Evolutionary conservation across 2,113 vertebrate genomes (phyloP).

Genomic region (Verasper variegatus): DNA sequence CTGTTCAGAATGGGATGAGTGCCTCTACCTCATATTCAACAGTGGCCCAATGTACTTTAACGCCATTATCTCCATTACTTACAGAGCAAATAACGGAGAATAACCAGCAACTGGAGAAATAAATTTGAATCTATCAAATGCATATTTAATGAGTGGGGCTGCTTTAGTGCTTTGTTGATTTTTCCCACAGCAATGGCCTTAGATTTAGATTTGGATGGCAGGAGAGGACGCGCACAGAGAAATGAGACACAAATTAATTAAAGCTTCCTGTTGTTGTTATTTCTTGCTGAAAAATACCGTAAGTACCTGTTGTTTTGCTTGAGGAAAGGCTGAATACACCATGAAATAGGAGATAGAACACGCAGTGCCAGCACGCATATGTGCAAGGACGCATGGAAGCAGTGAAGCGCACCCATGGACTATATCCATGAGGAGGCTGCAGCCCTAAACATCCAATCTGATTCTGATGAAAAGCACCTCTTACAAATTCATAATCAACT

Average conservation of each 20-base stretch:
- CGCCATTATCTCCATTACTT: constrained; percentile 58
- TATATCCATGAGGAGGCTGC: no score
- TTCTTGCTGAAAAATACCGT: constrained; percentile 31
- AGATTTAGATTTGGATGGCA: constrained; percentile 48
- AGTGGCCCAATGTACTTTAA: constrained; percentile 29
- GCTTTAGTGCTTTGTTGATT: constrained; percentile 28
- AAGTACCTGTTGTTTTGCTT: constrained; percentile 43
- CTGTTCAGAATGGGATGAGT: constrained; percentile 24
- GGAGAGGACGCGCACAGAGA: constrained; percentile 14
- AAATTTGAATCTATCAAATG: constrained; percentile 52
- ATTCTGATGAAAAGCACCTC: not conserved
- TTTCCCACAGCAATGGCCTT: constrained; percentile 34
- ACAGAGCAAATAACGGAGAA: constrained; percentile 41
- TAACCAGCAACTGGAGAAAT: constrained; percentile 41
- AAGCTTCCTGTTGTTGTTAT: constrained; percentile 17
- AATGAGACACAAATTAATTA: constrained; percentile 41
- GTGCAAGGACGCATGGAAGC: not conserved
- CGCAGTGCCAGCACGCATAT: not conserved
- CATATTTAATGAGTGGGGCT: constrained; percentile 56
- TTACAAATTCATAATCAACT: not conserved
- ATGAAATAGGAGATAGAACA: constrained; percentile 21
- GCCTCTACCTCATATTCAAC: constrained; percentile 18
- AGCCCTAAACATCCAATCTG: not conserved
- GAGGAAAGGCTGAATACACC: constrained; percentile 8
- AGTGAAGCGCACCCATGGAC: not conserved